These are phyloP conservation scores for Rhagophthalmus giganteus DNA, from an alignment of 2,888 invertebrate genomes.

Conservation along the genomic window DNA sequence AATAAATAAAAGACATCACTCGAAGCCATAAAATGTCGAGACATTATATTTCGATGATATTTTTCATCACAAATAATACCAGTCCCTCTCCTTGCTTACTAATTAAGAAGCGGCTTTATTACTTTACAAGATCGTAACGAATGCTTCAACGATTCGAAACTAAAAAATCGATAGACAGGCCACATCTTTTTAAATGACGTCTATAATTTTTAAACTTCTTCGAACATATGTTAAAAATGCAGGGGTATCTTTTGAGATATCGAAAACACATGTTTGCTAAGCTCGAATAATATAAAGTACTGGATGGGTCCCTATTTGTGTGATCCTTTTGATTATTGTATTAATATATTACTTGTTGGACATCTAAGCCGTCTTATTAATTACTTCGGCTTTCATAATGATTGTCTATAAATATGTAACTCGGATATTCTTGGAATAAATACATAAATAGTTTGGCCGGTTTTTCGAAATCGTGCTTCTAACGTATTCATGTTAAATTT, in stretches of 20 bases:
- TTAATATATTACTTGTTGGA: too few relatives aligned
- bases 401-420: too few relatives aligned
- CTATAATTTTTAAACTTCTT: constrained; percentile 26
- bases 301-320: constrained; percentile 13
- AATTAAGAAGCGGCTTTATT: constrained; percentile 26
- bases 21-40: constrained; percentile 30
- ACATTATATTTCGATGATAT: constrained; percentile 29
- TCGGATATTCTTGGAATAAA: too few relatives aligned
- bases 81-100: constrained; percentile 16
- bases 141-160: constrained; percentile 14
- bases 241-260: constrained; percentile 33
- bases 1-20: constrained; percentile 31
- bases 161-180: constrained; percentile 29
- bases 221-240: constrained; percentile 31
- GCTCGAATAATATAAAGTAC: constrained; percentile 16
- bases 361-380: constrained; percentile 6
- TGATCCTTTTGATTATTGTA: too few relatives aligned
- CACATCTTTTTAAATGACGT: constrained; percentile 25
- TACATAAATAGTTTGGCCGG: too few relatives aligned
- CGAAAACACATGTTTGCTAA: constrained; percentile 33
- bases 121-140: constrained; percentile 21
- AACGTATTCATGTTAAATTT: too few relatives aligned
- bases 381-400: too few relatives aligned
- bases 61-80: constrained; percentile 25
- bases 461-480: too few relatives aligned